phyloP scores from a whole-genome alignment of 2,797 vertebrate species.

The Carapus acus region DNA sequence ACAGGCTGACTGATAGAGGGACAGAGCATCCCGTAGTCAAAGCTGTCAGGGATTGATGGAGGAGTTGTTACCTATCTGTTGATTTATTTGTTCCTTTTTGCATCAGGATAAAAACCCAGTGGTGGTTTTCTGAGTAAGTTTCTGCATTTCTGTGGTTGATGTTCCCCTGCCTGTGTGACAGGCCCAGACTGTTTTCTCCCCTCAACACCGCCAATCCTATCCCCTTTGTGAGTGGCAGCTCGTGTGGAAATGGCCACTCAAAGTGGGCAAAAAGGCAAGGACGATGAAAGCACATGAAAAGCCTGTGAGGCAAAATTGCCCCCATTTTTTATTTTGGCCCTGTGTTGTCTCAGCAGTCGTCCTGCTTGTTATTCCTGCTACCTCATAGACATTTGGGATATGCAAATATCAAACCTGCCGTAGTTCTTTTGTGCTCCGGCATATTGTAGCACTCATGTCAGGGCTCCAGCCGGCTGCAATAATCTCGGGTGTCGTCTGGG shows the following conservation, averaged over 20 bases:
- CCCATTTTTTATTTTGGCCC: conserved; percentile 13
- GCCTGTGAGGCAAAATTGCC: neutral
- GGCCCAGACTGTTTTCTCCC: conserved; percentile 14
- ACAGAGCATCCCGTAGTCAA: too few relatives aligned
- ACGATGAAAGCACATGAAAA: neutral
- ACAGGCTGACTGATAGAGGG: too few relatives aligned
- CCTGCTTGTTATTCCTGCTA: conserved; percentile 3
- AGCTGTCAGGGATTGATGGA: too few relatives aligned
- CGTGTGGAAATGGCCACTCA: neutral
- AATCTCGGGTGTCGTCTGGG: conserved; percentile 20
- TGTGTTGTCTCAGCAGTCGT: conserved; percentile 10
- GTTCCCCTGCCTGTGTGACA: too few relatives aligned
- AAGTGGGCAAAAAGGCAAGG: neutral
- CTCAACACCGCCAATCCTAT: neutral
- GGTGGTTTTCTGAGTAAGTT: too few relatives aligned
- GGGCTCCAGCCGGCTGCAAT: conserved; percentile 24
- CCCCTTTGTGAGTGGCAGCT: conserved; percentile 7
- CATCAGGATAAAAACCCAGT: too few relatives aligned
- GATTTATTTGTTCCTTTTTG: too few relatives aligned
- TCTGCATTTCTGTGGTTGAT: too few relatives aligned
- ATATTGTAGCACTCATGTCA: conserved; percentile 32
- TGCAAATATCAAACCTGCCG: conserved; percentile 22
- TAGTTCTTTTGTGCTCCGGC: conserved; percentile 14
- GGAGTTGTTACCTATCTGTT: too few relatives aligned
- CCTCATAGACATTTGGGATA: neutral